Evolutionary conservation across 1,140 invertebrate genomes (phyloP), one percentile per base, ranked within the genome.

Genomic region (Orchesella cincta): DNA sequence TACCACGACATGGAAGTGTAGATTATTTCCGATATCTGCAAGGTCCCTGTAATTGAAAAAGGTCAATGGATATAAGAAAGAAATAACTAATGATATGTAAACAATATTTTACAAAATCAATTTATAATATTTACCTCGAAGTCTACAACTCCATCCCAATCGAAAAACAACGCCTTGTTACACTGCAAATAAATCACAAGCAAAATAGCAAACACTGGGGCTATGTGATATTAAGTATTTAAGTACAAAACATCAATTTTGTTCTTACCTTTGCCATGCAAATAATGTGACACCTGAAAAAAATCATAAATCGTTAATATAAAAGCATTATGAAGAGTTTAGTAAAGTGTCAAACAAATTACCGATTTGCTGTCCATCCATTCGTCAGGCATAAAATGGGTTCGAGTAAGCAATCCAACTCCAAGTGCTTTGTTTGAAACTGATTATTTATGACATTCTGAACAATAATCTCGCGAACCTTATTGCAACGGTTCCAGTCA

Each of bases 321-420:
- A 33, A 34, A 5, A 12, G 14, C 29, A 34, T 18, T 71, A 29
- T 36, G 14, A 29, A 12, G 23, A 12, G 18, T 31, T 54, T 1
- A 12, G 57, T 64, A n/a, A 29, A n/a, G 28, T 64, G 5, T 8
- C n/a, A 29, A 23, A n/a, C 57, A n/a, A 64, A 12, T 12, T 31
- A 71, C 34, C 79, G 33, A 46, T 71, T 78, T 23, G 73, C 76
- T 34, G 77, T 80, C 74, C 76, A 78, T 0, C 79, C 79, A 31
- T 76, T 80, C 29, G 33, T 75, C 76, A 78, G 75, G 72, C 79
- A 80, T 29, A 78, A 34, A 52, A 76, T 73, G 12, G 77, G 73
- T 29, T 75, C 77, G 1, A 73, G 26, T 8, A 73, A 31, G n/a
- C 74, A 79, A 31, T 72, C 78, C 23, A 76, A 28, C 36, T 64